Evolutionary conservation across 1,140 invertebrate genomes (phyloP), one percentile per base, ranked within the genome.

Genomic region (Drosophila azteca): DNA sequence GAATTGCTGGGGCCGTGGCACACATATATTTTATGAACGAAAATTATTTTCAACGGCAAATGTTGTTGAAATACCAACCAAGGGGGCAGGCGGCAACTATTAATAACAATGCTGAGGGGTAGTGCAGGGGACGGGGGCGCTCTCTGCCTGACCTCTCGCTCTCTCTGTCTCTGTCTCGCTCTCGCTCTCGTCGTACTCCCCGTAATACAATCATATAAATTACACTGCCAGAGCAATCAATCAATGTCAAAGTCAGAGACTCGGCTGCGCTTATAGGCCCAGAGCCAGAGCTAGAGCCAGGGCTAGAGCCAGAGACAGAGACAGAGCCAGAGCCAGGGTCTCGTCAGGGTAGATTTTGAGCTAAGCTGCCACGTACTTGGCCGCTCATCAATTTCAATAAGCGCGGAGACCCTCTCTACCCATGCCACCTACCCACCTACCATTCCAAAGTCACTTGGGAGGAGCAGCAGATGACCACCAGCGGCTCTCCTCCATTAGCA

Each of bases 361-460:
- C 78, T 87, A 87, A 85, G 82, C 82, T 75, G 82, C 82, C 82
- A 85, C 82, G 82, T 85, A 85, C 82, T 85, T 87, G 82, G 59
- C 70, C 82, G 82, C 82, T 85, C 82, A 85, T 85, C 82, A 85
- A 85, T 85, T 85, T 85, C 82, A 85, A 85, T 85, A 87, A 85
- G 68, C 81, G 55, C 54, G 49, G 8, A 51, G 43, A 55, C 3
- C 8, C 31, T 31, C 31, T 3, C 31, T 3, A 8, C 3, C 29
- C 7, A n/a, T n/a, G n/a, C 29, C 6, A 6, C 29, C 17, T 20
- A 1, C 1, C 17, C 17, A 20, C 1, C 17, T 1, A 20, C 17
- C 0, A 20, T 20, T 20, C 17, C 17, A 0, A 20, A 20, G 17
- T 20, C 17, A 20, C 17, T 20, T 20, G 17, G 17, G 17, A 39